Evolutionary conservation across 2,113 vertebrate genomes (phyloP).

Genomic region (Ceratotherium simum): DNA sequence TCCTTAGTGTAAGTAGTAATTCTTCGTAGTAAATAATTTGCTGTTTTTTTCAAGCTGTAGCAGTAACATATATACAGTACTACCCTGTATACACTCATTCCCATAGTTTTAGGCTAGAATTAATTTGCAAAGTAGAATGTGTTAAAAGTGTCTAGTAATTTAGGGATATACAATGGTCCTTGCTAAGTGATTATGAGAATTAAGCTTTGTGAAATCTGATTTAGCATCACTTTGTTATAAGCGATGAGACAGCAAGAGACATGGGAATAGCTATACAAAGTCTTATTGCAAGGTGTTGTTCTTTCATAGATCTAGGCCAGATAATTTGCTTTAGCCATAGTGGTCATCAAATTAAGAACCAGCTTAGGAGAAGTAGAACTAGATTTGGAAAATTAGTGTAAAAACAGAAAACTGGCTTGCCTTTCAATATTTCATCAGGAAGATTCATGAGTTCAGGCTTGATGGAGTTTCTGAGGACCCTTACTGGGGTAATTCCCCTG

Average conservation of each 20-base stretch:
- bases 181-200: not conserved
- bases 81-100: not conserved
- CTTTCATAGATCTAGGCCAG: not conserved
- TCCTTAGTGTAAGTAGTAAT: not conserved
- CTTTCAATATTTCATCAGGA: constrained; percentile 7
- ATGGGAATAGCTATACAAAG: not conserved
- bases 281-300: not conserved
- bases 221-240: not conserved
- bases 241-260: not conserved
- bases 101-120: not conserved
- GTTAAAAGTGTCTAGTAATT: not conserved
- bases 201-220: constrained; percentile 40
- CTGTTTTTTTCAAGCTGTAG: not conserved
- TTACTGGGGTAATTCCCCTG: not conserved
- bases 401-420: not conserved
- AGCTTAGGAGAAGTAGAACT: not conserved
- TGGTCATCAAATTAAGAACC: constrained; percentile 17
- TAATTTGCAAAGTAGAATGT: constrained; percentile 18
- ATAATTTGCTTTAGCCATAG: not conserved
- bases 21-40: not conserved
- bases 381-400: constrained; percentile 11
- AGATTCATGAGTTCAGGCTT: not conserved
- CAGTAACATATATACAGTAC: not conserved
- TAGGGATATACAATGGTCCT: not conserved
- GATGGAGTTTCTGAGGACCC: not conserved